Conservation (phyloP, 2,113 vertebrate species). For the Cololabis saira region DNA sequence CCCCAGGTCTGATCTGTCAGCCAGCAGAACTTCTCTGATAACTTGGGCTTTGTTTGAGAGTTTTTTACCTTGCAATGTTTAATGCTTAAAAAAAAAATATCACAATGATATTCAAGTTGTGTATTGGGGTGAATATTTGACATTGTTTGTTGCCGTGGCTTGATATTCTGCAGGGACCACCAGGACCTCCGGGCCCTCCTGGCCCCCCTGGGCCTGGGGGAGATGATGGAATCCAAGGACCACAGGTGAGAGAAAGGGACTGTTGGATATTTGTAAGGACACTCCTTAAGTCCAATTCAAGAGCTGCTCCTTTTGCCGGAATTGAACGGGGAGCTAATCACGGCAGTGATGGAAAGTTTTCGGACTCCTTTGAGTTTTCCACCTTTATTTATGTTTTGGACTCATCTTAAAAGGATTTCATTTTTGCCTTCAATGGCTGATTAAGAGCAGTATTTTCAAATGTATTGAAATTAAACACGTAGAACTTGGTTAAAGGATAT, state of each 20-base stretch:
- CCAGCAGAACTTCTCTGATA: slow-evolving; percentile 30
- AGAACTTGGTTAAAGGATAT: no score
- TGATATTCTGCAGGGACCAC: slow-evolving; percentile 85
- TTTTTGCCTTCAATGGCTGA: no score
- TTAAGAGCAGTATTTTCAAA: no score
- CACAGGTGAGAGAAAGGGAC: slow-evolving; percentile 82
- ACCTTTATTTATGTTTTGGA: slow-evolving; percentile 8
- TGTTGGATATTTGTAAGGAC: slow-evolving; percentile 9
- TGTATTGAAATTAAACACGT: no score
- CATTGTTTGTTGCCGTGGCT: slow-evolving; percentile 2
- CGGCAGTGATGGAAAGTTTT: not conserved
- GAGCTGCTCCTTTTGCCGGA: slow-evolving; percentile 37
- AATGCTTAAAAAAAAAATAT: slow-evolving; percentile 7
- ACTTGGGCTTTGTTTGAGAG: slow-evolving; percentile 29
- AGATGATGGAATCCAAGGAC: slow-evolving; percentile 84
- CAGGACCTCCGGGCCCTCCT: slow-evolving; percentile 85
- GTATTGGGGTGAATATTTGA: not conserved
- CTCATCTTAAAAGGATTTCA: not conserved
- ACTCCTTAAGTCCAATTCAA: slow-evolving; percentile 48
- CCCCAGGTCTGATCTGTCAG: slow-evolving; percentile 87
- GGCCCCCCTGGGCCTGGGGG: slow-evolving; percentile 90
- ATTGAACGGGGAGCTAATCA: slow-evolving; percentile 45
- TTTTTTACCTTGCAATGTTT: slow-evolving; percentile 27
- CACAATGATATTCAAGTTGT: not conserved
- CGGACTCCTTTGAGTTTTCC: not conserved